Base-by-base conservation (phyloP, 2,113 vertebrate species). In the Indri indri region DNA sequence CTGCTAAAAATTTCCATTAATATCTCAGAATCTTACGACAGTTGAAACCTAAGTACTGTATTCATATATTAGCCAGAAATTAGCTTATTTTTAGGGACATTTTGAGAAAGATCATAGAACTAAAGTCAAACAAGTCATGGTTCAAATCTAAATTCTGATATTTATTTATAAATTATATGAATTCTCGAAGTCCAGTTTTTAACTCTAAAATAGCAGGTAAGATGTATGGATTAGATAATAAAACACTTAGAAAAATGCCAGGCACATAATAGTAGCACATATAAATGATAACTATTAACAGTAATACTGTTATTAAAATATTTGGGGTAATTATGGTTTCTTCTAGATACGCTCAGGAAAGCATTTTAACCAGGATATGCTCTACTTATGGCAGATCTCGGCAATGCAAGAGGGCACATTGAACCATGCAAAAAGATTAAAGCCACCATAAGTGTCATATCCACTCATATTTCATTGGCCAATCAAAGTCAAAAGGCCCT, bases 331-430 rank as follows among this genome's bases (percentile, higher is more conserved):
- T 18, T 27, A 20, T 20, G 37, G 5, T 40, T 71, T 71, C n/a
- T 54, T 40, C 34, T 20, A 30, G 42, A 42, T 73, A 20, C 23
- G 17, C 34, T 1, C 23, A 59, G 68, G 42, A 34, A 57, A 70
- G 0, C 50, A 54, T 57, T 54, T 34, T 40, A 74, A 42, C 27
- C 71, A 74, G 42, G 27, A 30, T 14, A 71, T 37, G 14, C 20
- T 52, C 12, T 65, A 6, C 27, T 22, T 8, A 54, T 9, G 23
- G 9, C 18, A 8, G 18, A 74, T n/a, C 22, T 89, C 57, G 65
- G 7, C 37, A 65, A 10, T 2, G 22, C 14, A 37, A 12, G 1
- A n/a, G 30, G n/a, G 14, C 3, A 54, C n/a, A 34, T 0, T 6
- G 14, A 37, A 52, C 3, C 42, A 6, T 50, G 32, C 11, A 22